Evolutionary conservation across 2,113 vertebrate species (phyloP).

Genomic region (Notothenia rossii): DNA sequence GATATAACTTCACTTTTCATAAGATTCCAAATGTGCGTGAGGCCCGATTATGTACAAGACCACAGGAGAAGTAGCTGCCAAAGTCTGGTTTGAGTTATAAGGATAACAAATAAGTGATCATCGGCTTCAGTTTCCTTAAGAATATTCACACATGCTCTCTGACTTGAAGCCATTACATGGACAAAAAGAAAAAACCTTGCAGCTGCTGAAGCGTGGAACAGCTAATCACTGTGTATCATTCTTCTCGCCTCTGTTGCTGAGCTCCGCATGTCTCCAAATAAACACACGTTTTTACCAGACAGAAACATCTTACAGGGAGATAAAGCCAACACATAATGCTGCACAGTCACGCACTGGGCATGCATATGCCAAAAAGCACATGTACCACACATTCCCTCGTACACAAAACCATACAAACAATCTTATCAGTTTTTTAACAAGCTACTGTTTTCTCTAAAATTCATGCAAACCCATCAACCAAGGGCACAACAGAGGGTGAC

Average conservation of each 20-base stretch:
- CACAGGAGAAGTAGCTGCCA: slow-evolving; percentile 23
- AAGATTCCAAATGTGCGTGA: neutral
- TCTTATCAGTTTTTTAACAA: slow-evolving; percentile 25
- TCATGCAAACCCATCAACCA: slow-evolving; percentile 20
- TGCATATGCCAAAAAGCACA: neutral
- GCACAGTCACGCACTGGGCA: neutral
- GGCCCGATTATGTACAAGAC: neutral
- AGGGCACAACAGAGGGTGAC: slow-evolving; percentile 32
- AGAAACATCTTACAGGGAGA: slow-evolving; percentile 42
- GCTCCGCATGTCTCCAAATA: slow-evolving; percentile 48
- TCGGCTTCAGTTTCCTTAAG: slow-evolving; percentile 1
- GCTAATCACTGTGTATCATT: slow-evolving; percentile 54
- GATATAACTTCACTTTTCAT: slow-evolving; percentile 7
- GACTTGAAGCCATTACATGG: slow-evolving; percentile 45
- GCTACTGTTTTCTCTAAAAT: slow-evolving; percentile 25
- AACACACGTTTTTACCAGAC: slow-evolving; percentile 28
- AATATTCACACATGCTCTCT: slow-evolving; percentile 34
- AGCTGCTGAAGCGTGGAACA: slow-evolving; percentile 48
- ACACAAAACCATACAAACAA: slow-evolving; percentile 19
- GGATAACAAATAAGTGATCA: slow-evolving; percentile 31
- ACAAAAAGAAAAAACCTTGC: slow-evolving; percentile 13
- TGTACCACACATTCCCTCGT: neutral
- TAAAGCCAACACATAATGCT: slow-evolving; percentile 23
- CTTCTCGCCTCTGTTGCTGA: slow-evolving; percentile 47
- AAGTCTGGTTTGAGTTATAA: slow-evolving; percentile 47